phyloP scores from a whole-genome alignment of 2,888 invertebrate genomes.

The Mechanitis mazaeus region DNA sequence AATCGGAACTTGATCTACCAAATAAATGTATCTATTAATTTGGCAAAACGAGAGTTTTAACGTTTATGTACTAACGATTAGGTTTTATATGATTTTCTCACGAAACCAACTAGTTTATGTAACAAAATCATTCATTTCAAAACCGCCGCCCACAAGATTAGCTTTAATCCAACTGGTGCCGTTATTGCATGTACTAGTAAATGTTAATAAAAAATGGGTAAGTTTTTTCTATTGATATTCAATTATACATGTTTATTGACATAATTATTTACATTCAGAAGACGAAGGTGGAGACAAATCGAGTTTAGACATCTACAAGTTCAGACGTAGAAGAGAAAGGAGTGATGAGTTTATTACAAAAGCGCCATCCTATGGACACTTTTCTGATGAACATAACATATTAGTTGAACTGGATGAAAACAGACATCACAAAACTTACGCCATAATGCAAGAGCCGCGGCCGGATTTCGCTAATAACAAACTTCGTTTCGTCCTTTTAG shows the following conservation, averaged over 20 bases:
- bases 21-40: conserved; percentile 13
- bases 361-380: conserved; percentile 26
- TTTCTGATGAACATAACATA: conserved; percentile 35
- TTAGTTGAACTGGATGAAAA: conserved; percentile 42
- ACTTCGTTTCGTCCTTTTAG: conserved; percentile 51
- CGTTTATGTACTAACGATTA: conserved; percentile 9
- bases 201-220: conserved; percentile 19
- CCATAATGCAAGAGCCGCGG: conserved; percentile 59
- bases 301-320: conserved; percentile 53
- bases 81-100: conserved; percentile 18
- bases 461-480: conserved; percentile 56
- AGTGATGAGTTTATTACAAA: conserved; percentile 36
- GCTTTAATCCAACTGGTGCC: conserved; percentile 6
- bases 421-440: conserved; percentile 53
- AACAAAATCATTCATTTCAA: conserved; percentile 12
- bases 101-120: conserved; percentile 26
- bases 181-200: conserved; percentile 5
- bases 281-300: conserved; percentile 31
- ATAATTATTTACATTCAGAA: conserved; percentile 25
- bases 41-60: conserved; percentile 11
- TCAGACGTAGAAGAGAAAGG: conserved; percentile 42
- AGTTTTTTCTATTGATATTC: conserved; percentile 17
- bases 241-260: neutral
- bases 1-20: conserved; percentile 24
- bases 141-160: conserved; percentile 21